A percentile compares a stretch with the other conserved stretches of the same genome.
Evolutionary conservation across 2,113 vertebrate genomes (phyloP).

Genomic region (Hemicordylus capensis): DNA sequence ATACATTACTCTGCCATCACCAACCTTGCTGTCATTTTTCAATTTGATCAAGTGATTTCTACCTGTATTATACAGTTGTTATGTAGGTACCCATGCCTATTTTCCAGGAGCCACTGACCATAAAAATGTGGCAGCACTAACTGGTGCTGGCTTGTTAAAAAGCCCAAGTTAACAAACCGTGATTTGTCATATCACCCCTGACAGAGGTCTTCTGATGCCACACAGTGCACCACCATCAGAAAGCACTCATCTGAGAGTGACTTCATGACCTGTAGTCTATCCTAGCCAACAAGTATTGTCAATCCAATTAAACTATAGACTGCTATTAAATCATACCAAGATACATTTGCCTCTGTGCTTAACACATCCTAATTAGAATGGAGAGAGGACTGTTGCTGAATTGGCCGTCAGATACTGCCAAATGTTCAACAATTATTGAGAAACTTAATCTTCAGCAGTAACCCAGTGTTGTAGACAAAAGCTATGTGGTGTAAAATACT

Average conservation of each 20-base stretch:
- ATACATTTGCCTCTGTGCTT: background rate
- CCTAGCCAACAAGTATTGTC: background rate
- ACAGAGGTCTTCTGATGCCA: background rate
- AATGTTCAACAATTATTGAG: background rate
- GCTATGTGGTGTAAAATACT: no score
- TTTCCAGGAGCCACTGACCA: background rate
- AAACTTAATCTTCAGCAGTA: background rate
- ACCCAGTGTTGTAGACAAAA: background rate
- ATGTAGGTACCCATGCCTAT: background rate
- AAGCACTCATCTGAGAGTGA: rapidly evolving
- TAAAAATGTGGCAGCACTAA: background rate
- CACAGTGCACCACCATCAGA: rapidly evolving
- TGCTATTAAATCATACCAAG: background rate
- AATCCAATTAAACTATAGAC: background rate
- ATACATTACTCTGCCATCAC: no score
- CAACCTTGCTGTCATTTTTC: background rate
- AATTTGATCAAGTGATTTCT: background rate
- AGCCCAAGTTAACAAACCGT: background rate
- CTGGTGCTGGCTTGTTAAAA: background rate
- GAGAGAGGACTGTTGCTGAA: no score
- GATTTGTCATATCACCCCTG: background rate
- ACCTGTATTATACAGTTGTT: background rate
- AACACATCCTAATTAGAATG: background rate
- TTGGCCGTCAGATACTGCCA: no score
- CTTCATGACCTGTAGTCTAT: background rate